phyloP scores from a whole-genome alignment of 1,140 invertebrate genomes.

The Lucilia cuprina region DNA sequence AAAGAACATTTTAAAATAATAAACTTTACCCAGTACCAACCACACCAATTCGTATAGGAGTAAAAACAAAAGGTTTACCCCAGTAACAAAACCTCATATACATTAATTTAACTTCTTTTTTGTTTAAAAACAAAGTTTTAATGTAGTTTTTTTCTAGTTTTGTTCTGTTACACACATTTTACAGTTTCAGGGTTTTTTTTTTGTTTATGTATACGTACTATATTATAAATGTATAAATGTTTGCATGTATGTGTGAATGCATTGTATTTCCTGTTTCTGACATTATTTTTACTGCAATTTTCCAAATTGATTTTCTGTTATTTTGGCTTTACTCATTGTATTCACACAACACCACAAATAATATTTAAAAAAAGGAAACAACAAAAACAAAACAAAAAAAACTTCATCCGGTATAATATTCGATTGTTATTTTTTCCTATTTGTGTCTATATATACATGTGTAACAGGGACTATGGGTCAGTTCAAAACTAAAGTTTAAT shows the following conservation, averaged over 20 bases:
- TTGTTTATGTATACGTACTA: not conserved
- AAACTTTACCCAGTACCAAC: not conserved
- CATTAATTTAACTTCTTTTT: conserved; percentile 23
- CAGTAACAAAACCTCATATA: conserved; percentile 18
- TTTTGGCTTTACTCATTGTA: conserved; percentile 32
- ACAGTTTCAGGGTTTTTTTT: not conserved
- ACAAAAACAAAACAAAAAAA: not conserved
- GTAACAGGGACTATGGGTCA: not conserved
- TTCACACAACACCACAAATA: conserved; percentile 5
- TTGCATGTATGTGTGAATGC: not conserved
- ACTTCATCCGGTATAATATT: not conserved
- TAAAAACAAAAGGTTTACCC: not conserved
- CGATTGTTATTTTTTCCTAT: not conserved
- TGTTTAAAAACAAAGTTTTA: not conserved
- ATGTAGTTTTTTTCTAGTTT: not conserved
- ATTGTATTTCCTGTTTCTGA: conserved; percentile 32
- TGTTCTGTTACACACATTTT: not conserved
- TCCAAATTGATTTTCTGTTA: conserved; percentile 34
- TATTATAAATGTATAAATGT: not conserved
- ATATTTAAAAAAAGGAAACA: not conserved
- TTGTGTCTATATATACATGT: not conserved
- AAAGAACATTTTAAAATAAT: conserved; percentile 20
- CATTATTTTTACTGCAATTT: conserved; percentile 33
- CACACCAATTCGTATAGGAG: not conserved
- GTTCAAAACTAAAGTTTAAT: too few species aligned